Conservation (phyloP, 2,888 invertebrate species). For the Dione vanillae region DNA sequence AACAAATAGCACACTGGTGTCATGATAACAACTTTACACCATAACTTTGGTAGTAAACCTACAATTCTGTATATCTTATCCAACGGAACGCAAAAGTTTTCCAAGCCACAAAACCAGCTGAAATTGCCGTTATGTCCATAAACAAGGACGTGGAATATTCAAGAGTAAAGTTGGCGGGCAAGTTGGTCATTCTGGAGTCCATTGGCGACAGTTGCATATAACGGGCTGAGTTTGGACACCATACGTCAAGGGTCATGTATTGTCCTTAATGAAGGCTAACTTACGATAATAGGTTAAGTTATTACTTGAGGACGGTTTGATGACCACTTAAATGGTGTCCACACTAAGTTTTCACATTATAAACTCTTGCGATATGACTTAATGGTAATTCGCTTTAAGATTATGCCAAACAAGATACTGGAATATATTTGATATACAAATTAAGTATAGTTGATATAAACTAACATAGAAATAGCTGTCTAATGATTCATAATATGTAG, state of each 20-base stretch:
- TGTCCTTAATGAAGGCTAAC: slow-evolving; percentile 81
- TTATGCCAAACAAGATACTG: slow-evolving; percentile 9
- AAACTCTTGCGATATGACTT: slow-evolving; percentile 54
- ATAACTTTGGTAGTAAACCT: slow-evolving; percentile 44
- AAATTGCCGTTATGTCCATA: slow-evolving; percentile 68
- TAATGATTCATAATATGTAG: background rate
- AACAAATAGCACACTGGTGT: slow-evolving; percentile 37
- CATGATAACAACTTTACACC: slow-evolving; percentile 43
- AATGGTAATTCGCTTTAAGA: slow-evolving; percentile 13
- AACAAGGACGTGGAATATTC: slow-evolving; percentile 80
- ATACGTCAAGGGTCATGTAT: slow-evolving; percentile 74
- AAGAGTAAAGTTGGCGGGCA: slow-evolving; percentile 75
- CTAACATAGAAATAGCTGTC: background rate
- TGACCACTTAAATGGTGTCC: slow-evolving; percentile 73
- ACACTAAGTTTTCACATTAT: slow-evolving; percentile 70
- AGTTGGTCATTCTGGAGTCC: slow-evolving; percentile 44
- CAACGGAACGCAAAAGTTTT: slow-evolving; percentile 71
- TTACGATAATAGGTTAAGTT: slow-evolving; percentile 71
- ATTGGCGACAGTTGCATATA: slow-evolving; percentile 74
- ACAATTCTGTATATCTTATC: slow-evolving; percentile 67
- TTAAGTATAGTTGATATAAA: background rate
- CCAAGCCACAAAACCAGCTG: slow-evolving; percentile 69
- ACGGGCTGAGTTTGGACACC: slow-evolving; percentile 72
- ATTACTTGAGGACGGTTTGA: slow-evolving; percentile 77
- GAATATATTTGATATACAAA: background rate